Conservation (phyloP, 2,113 vertebrate genomes). For the Rousettus leschenaultii region DNA sequence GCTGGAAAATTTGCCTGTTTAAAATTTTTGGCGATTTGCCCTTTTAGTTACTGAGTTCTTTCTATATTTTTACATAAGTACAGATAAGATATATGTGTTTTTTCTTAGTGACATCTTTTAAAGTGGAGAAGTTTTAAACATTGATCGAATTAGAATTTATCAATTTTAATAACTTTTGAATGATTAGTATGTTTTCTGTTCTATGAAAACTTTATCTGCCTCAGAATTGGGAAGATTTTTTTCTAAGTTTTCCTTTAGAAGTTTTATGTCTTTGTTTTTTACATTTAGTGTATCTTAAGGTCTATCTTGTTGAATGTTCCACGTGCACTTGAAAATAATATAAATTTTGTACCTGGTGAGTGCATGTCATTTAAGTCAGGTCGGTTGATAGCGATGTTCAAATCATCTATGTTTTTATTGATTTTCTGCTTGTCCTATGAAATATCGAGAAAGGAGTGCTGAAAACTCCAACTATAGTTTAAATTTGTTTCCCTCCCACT, state of each 20-base stretch:
- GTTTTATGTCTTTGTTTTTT: too few species aligned
- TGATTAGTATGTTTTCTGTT: neutral
- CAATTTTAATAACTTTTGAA: neutral
- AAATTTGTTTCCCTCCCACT: neutral
- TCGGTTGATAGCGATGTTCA: neutral
- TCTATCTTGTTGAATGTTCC: too few species aligned
- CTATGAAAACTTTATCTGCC: neutral
- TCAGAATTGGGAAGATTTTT: neutral
- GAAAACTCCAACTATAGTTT: conserved; percentile 29
- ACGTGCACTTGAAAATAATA: too few species aligned
- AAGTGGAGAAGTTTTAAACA: neutral
- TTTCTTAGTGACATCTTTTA: neutral
- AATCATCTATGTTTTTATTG: conserved; percentile 7
- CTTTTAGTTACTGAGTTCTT: neutral
- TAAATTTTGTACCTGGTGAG: neutral
- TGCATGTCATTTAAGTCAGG: neutral
- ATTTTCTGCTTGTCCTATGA: conserved; percentile 29
- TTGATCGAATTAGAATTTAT: conserved; percentile 15
- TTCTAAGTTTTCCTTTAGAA: neutral
- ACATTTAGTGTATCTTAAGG: too few species aligned
- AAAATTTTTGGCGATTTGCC: neutral
- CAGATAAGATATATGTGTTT: neutral
- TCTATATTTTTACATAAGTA: neutral
- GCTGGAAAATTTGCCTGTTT: neutral
- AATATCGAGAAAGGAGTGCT: conserved; percentile 23